phyloP scores from a whole-genome alignment of 2,797 vertebrate genomes.

The Catostomus latipinnis region DNA sequence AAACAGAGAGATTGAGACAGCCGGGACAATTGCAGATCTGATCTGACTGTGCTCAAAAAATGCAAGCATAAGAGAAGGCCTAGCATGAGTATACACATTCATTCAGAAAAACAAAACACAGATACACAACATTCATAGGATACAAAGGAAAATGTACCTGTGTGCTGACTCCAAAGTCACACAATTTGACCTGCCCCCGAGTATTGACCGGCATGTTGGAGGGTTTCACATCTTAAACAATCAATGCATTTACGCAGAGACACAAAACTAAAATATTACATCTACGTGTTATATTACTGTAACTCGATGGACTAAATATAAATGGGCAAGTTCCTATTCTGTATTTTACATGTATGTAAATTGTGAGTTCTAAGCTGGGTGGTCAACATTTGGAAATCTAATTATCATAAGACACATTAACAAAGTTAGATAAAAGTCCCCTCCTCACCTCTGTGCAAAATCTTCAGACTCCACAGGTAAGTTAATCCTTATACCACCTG shows the following conservation, averaged over 20 bases:
- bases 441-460: constrained; percentile 95
- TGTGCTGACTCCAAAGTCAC: constrained; percentile 98
- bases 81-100: neutral
- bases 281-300: neutral
- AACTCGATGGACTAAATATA: neutral
- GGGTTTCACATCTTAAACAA: constrained; percentile 91
- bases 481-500: constrained; percentile 98
- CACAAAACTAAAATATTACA: too few relatives aligned
- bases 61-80: neutral
- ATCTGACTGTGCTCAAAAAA: constrained; percentile 37
- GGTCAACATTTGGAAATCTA: neutral
- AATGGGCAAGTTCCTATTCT: neutral
- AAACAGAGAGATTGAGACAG: constrained; percentile 44
- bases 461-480: constrained; percentile 98
- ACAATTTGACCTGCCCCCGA: constrained; percentile 96
- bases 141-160: constrained; percentile 76
- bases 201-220: constrained; percentile 99
- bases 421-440: neutral
- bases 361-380: neutral
- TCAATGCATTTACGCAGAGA: neutral
- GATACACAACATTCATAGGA: constrained; percentile 21
- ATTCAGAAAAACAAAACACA: neutral
- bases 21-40: constrained; percentile 47
- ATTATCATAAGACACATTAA: neutral
- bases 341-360: neutral